Percentiles rank a stretch among this genome's conserved stretches.
Evolutionary conservation across 2,113 vertebrate species (phyloP).

Genomic region (Corvus hawaiiensis): DNA sequence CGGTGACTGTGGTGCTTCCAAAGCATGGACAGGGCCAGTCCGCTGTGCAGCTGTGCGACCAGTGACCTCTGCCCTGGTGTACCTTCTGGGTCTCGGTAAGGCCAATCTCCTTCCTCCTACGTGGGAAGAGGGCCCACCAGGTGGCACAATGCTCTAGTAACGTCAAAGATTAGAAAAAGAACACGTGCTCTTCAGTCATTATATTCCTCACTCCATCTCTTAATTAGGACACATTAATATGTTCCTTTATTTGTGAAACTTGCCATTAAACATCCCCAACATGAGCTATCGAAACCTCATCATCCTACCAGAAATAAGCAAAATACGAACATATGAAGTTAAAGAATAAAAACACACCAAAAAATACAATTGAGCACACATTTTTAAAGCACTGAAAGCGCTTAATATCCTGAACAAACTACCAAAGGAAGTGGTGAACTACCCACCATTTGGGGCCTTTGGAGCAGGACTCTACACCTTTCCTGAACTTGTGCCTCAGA

Average conservation of each 20-base stretch:
- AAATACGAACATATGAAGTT: not conserved
- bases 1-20: fast-evolving
- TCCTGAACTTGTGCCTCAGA: not conserved
- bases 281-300: not conserved
- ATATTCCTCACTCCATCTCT: not conserved
- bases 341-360: not conserved
- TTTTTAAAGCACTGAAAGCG: not conserved
- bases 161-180: not conserved
- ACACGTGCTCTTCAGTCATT: not conserved
- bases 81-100: not conserved
- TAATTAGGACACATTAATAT: not conserved
- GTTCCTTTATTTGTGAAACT: not conserved
- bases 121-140: not conserved
- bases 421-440: not conserved
- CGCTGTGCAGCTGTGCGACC: not conserved
- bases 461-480: not conserved
- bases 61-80: not conserved
- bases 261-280: not conserved
- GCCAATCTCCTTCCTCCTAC: not conserved
- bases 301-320: not conserved
- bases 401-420: not conserved
- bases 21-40: not conserved
- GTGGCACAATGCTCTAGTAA: not conserved
- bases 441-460: not conserved
- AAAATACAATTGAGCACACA: not conserved